Conservation (phyloP, 2,797 vertebrate species). For the Alectoris magna region DNA sequence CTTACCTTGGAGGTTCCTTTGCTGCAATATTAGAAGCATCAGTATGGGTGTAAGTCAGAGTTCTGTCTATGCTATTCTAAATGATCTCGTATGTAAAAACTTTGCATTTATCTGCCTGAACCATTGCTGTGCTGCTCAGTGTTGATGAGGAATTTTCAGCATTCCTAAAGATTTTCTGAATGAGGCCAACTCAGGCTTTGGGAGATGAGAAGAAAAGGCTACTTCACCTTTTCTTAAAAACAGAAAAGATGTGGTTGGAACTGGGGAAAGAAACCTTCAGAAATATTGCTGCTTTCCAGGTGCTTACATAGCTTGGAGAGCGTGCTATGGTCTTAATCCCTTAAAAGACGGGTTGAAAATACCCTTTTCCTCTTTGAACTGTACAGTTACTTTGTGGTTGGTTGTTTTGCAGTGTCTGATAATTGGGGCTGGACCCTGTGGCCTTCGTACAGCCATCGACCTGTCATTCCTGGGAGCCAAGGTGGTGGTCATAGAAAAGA, state of each 20-base stretch:
- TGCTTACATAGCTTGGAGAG: neutral
- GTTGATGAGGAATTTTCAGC: neutral
- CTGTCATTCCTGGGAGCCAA: constrained; percentile 94
- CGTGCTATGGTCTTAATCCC: neutral
- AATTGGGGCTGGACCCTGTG: constrained; percentile 97
- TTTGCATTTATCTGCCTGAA: neutral
- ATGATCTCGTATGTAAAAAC: neutral
- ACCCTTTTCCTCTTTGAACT: rapidly evolving
- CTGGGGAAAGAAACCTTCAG: neutral
- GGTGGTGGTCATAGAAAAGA: constrained; percentile 96
- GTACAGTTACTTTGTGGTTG: neutral
- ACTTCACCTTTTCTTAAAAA: neutral
- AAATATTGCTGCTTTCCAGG: neutral
- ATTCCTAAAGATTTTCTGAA: neutral
- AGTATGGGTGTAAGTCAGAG: neutral
- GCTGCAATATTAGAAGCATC: neutral
- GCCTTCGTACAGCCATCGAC: constrained; percentile 96
- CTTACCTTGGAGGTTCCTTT: neutral
- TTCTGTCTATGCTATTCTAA: neutral
- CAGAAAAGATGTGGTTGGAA: neutral
- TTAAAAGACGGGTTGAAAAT: neutral
- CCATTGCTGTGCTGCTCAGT: neutral
- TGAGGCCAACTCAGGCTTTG: neutral
- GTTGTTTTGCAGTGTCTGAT: constrained; percentile 91
- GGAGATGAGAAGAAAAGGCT: neutral